These are phyloP conservation scores for Canis aureus DNA, from an alignment of 2,113 vertebrate species.

Conservation along the genomic window DNA sequence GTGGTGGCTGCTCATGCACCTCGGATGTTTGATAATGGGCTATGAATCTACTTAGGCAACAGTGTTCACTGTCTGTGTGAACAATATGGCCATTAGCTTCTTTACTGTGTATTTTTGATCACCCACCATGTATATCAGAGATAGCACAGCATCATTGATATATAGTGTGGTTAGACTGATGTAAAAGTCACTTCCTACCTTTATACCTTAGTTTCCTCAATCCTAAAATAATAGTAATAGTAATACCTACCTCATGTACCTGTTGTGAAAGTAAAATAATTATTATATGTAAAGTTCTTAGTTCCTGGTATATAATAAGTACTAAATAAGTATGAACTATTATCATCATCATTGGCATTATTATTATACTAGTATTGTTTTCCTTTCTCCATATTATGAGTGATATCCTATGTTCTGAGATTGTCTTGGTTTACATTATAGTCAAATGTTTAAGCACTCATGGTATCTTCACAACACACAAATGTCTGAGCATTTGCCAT, in stretches of 20 bases:
- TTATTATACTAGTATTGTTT: not conserved
- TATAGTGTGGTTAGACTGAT: not conserved
- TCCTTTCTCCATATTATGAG: not conserved
- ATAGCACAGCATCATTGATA: not conserved
- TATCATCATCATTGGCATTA: not conserved
- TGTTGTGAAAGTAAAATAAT: not conserved
- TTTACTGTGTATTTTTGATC: not conserved
- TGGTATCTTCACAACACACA: not conserved
- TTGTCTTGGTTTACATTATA: not conserved
- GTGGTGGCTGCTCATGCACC: not conserved
- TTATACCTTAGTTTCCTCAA: constrained; percentile 16
- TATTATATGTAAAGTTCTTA: not conserved
- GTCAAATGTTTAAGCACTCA: not conserved
- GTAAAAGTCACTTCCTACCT: not conserved
- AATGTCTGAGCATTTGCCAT: not conserved
- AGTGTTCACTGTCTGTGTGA: not conserved
- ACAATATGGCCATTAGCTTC: not conserved
- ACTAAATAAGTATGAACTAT: not conserved
- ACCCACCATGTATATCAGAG: not conserved
- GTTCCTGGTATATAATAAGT: not conserved
- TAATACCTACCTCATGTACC: not conserved
- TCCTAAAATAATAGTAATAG: not conserved
- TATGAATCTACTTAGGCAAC: not conserved
- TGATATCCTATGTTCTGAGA: not conserved
- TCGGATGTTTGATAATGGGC: not conserved